Evolutionary conservation across 2,888 invertebrate genomes (phyloP), one percentile per base, ranked within the genome.

Genomic region (Frankliniella intonsa): DNA sequence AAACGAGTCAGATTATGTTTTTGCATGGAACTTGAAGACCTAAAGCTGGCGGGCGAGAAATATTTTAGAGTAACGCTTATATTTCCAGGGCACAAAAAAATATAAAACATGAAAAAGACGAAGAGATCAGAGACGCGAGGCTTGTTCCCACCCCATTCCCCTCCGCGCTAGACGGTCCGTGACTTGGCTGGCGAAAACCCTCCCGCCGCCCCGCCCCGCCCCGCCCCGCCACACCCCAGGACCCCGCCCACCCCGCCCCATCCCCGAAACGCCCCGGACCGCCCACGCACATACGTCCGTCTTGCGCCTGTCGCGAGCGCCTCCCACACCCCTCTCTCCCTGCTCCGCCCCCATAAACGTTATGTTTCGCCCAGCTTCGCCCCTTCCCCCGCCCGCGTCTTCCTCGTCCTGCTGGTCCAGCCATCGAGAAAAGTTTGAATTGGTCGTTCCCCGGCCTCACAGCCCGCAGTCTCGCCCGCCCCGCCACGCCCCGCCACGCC

Each of bases 351-450:
- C 38, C 38, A 38, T 38, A 38, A 38, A 38, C 38, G 38, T 38
- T 38, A 38, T 38, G 38, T 38, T 38, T 38, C 38, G 38, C 38
- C 38, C 38, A 38, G 38, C 38, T 38, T 38, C 38, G 38, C 38
- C 38, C 38, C 38, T 5, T 5, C 38, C 5, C 19, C 55, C 55
- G 14, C 12, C 55, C 55, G 55, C 17, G 7, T 55, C 55, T 14
- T 5, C 19, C 55, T 55, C 55, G 14, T 14, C 19, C 55, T 55
- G 55, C 19, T 19, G 14, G 55, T 55, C 55, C 14, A 19, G 14
- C 55, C 14, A 19, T 55, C 55, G 69, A 76, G 69, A 76, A 76
- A 76, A 76, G 69, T 76, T 76, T 76, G 69, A 76, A 76, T 76
- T 76, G 69, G 69, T 76, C 69, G 69, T 76, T 76, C 25, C 25